Percentiles rank a stretch among this genome's conserved stretches.
Conservation (phyloP, 2,113 vertebrate genomes). For the Mohoua ochrocephala region DNA sequence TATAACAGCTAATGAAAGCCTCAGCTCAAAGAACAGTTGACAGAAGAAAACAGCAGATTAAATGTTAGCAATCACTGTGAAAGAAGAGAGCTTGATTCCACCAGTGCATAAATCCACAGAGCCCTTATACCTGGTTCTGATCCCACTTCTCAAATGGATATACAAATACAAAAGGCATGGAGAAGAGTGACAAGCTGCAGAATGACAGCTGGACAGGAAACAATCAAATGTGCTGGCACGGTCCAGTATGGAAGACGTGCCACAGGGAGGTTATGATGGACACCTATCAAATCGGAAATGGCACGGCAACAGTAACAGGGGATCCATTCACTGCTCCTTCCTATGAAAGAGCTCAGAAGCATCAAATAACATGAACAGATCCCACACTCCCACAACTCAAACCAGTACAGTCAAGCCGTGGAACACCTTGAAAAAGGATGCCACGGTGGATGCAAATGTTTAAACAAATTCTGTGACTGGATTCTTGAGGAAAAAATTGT, state of each 20-base stretch:
- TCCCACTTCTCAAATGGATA: background rate
- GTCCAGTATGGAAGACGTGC: background rate
- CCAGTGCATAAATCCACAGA: background rate
- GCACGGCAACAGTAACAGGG: background rate
- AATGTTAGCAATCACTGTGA: background rate
- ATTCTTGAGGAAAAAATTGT: background rate
- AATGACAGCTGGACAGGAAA: background rate
- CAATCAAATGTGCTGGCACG: background rate
- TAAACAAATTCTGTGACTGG: background rate
- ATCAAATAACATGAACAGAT: background rate
- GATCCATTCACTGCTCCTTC: background rate
- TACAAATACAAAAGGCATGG: background rate
- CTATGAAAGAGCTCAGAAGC: background rate
- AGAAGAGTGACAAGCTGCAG: background rate
- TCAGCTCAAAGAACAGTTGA: background rate
- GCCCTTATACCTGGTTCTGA: background rate
- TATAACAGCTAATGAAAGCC: background rate
- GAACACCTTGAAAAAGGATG: background rate
- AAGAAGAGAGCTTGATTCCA: background rate
- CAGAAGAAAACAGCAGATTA: background rate
- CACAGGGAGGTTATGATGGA: background rate
- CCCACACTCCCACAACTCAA: background rate
- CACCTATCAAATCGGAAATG: background rate
- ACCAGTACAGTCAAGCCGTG: background rate
- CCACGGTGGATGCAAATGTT: background rate